These are phyloP conservation scores for Artemisiospiza belli DNA, from an alignment of 2,113 vertebrate species.

Conservation along the genomic window DNA sequence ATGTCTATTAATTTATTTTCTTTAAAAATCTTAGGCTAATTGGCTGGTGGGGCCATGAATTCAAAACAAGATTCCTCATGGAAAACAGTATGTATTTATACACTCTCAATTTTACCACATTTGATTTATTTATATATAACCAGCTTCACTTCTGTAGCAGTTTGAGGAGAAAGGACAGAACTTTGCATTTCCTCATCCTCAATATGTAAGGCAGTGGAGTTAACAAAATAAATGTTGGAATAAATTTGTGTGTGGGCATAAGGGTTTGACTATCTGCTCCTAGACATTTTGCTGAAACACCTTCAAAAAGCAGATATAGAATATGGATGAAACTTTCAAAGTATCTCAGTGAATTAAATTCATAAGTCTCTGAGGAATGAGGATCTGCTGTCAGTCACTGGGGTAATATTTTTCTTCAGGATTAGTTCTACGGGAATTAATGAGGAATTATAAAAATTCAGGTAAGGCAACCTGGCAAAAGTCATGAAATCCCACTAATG, in stretches of 20 bases:
- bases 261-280: background rate
- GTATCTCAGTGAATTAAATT: background rate
- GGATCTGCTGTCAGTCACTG: background rate
- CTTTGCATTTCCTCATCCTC: background rate
- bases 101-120: background rate
- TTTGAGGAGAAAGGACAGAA: background rate
- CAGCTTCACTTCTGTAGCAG: background rate
- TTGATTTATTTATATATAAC: background rate
- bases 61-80: slow-evolving; percentile 90
- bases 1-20: background rate
- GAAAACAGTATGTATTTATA: slow-evolving; percentile 82
- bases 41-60: slow-evolving; percentile 93
- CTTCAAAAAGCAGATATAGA: background rate
- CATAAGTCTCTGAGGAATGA: background rate
- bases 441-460: slow-evolving; percentile 6
- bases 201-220: background rate
- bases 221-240: background rate
- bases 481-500: background rate
- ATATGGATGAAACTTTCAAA: slow-evolving; percentile 9
- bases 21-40: slow-evolving; percentile 75
- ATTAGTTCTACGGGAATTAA: slow-evolving; percentile 20
- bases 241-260: background rate
- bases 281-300: background rate
- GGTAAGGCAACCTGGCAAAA: background rate
- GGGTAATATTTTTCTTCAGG: background rate